Evolutionary conservation across 2,113 vertebrate genomes (phyloP), one percentile per base, ranked within the genome.

Genomic region (Rhizomys pruinosus): DNA sequence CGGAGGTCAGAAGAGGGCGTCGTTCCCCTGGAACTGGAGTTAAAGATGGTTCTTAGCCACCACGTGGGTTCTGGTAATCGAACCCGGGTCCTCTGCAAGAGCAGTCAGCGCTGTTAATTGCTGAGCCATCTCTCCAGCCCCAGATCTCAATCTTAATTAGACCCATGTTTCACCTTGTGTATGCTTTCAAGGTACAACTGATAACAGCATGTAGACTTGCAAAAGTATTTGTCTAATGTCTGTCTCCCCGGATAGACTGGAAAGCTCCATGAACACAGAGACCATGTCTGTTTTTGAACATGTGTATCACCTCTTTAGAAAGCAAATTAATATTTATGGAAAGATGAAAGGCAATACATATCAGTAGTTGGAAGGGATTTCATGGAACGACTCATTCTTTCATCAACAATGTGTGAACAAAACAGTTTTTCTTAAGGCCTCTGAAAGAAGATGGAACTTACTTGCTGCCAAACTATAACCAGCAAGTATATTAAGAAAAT

Each of bases 401-500:
- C 79, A 91, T 84, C 32, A 84, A 64, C 69, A 73, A 39, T 22
- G 23, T 73, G 16, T 63, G 80, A 72, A 77, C 16, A 85, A 20
- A n/a, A 63, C 1, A 34, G 9, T 32, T 39, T 88, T 89, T 82
- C 47, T 77, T 29, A 68, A 85, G 73, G 22, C 22, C 63, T 87
- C 72, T 77, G n/a, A 39, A 9, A 57, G 47, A 81, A 90, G 81
- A 72, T 15, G 23, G 39, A 78, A 55, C 42, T 88, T 87, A 63
- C 11, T 77, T 29, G 37, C n/a, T 84, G 32, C n/a, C 39, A 90
- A 52, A 84, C 55, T 57, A 68, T 63, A 78, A 91, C 72, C 61
- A 93, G 22, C 57, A 91, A 87, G 42, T 27, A 89, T 44, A 87
- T 87, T 73, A 76, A 87, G 76, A 44, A 74, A 74, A 87, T 80